Percentiles rank a stretch among this genome's conserved stretches.
Evolutionary conservation across 2,113 vertebrate genomes (phyloP).

Genomic region (Microcebus lehilahytsara): DNA sequence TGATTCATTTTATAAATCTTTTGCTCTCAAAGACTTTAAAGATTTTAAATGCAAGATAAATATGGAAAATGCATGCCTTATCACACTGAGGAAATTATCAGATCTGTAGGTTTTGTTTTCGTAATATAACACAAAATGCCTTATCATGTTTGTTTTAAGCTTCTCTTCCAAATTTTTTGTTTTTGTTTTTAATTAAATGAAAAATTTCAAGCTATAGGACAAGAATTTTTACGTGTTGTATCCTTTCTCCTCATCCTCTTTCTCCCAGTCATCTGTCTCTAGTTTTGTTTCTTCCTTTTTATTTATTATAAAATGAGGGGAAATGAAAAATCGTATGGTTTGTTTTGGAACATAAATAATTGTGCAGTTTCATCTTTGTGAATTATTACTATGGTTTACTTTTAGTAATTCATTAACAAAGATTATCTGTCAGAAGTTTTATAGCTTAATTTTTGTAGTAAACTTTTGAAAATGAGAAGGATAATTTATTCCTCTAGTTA

Average conservation of each 20-base stretch:
- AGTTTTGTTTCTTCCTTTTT: background rate
- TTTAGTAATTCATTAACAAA: background rate
- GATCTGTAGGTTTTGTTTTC: background rate
- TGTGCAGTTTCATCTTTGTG: background rate
- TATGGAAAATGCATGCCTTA: conserved; percentile 7
- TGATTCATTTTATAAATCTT: background rate
- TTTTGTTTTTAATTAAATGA: background rate
- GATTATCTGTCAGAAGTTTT: background rate
- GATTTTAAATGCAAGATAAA: background rate
- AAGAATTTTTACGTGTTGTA: background rate
- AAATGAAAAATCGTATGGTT: background rate
- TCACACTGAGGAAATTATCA: background rate
- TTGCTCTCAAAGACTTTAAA: background rate
- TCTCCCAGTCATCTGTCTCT: background rate
- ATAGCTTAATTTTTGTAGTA: background rate
- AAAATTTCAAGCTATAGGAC: background rate
- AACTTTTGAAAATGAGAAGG: background rate
- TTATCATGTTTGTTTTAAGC: background rate
- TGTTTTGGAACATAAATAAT: background rate
- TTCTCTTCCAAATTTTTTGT: background rate
- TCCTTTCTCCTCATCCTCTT: background rate
- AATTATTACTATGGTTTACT: background rate
- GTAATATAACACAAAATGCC: background rate
- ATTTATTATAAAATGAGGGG: background rate
- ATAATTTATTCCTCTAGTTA: background rate